These are phyloP conservation scores for Toxotes jaculatrix DNA, from an alignment of 2,113 vertebrate genomes.

Conservation along the genomic window DNA sequence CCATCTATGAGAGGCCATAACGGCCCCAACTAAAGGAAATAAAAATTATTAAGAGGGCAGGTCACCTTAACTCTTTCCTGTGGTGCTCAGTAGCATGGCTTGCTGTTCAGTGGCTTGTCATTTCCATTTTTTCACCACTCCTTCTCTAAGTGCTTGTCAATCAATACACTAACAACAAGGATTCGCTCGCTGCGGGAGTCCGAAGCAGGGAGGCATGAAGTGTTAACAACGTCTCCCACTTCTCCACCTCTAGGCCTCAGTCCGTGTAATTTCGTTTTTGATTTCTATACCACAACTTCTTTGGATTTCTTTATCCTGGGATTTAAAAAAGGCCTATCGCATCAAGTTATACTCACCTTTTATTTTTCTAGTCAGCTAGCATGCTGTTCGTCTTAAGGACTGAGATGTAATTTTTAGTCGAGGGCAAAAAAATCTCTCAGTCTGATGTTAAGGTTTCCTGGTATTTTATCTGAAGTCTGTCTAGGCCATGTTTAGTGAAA, in stretches of 20 bases:
- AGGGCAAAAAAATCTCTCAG: constrained; percentile 7
- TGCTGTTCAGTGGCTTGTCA: constrained; percentile 67
- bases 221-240: constrained; percentile 52
- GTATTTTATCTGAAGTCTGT: neutral
- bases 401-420: neutral
- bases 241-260: constrained; percentile 31
- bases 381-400: constrained; percentile 1
- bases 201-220: constrained; percentile 61
- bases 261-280: neutral
- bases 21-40: neutral
- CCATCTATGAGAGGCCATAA: neutral
- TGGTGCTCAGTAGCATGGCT: constrained; percentile 10
- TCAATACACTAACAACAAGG: constrained; percentile 68
- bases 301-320: neutral
- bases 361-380: neutral
- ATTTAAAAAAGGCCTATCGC: neutral
- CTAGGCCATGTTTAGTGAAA: constrained; percentile 5
- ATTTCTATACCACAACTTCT: constrained; percentile 1
- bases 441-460: constrained; percentile 5
- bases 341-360: neutral
- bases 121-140: constrained; percentile 67
- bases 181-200: constrained; percentile 42
- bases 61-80: constrained; percentile 12
- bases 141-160: constrained; percentile 62
- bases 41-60: constrained; percentile 22